Conservation (phyloP, 2,888 invertebrate genomes). For the Pristionchus entomophagus region DNA sequence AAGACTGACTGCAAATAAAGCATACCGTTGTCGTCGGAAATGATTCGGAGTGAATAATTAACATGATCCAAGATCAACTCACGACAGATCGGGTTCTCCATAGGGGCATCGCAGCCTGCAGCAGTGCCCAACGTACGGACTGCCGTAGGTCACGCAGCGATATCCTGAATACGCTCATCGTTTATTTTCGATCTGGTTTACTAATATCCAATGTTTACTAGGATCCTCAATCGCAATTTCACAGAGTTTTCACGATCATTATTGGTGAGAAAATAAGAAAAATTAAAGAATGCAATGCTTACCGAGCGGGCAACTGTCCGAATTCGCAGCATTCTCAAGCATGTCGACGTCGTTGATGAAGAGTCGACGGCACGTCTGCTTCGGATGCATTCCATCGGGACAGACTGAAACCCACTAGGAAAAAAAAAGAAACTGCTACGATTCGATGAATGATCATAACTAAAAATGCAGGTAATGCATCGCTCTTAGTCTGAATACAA, state of each 20-base stretch:
- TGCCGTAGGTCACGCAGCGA: conserved; percentile 75
- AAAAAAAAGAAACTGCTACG: no score
- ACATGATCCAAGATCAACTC: conserved; percentile 15
- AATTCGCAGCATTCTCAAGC: conserved; percentile 73
- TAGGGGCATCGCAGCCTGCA: conserved; percentile 75
- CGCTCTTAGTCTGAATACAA: background rate
- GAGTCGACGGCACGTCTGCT: conserved; percentile 73
- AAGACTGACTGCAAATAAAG: conserved; percentile 69
- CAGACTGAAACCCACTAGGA: conserved; percentile 72
- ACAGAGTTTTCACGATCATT: no score
- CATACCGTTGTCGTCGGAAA: background rate
- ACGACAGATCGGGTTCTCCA: conserved; percentile 74
- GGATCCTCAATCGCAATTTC: no score
- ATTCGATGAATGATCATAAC: no score
- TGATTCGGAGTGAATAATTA: no score
- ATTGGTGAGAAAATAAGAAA: no score
- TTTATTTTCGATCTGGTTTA: no score
- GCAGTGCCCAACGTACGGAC: conserved; percentile 75
- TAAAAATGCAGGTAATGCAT: background rate
- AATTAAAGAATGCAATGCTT: background rate
- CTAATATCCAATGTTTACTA: background rate
- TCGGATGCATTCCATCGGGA: conserved; percentile 75
- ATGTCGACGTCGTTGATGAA: conserved; percentile 75
- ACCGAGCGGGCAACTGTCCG: conserved; percentile 67
- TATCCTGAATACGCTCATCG: conserved; percentile 51